phyloP scores from a whole-genome alignment of 2,113 vertebrate species.

The Thamnophis sirtalis region DNA sequence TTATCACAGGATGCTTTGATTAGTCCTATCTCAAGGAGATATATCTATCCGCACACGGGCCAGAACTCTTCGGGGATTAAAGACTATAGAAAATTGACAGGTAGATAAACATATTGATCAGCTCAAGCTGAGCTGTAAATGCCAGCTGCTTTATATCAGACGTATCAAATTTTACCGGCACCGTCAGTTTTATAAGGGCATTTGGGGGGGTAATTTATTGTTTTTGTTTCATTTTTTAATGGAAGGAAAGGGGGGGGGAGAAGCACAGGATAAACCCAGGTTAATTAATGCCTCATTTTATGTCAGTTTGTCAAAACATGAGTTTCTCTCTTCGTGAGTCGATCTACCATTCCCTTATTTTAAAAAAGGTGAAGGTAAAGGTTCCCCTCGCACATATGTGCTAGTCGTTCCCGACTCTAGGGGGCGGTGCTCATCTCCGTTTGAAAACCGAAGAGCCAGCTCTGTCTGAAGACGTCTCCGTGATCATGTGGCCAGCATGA shows the following conservation, averaged over 20 bases:
- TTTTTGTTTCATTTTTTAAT: constrained; percentile 23
- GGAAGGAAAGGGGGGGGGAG: constrained; percentile 13
- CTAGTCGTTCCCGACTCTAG: too few relatives aligned
- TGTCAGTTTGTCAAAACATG: constrained; percentile 36
- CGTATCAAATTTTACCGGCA: constrained; percentile 49
- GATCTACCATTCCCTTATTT: constrained; percentile 40
- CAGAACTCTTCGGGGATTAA: constrained; percentile 61
- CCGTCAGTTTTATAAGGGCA: constrained; percentile 21
- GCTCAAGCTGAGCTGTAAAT: constrained; percentile 60
- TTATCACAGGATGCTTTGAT: constrained; percentile 75
- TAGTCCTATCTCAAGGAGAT: constrained; percentile 62
- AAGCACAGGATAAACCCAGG: constrained; percentile 31
- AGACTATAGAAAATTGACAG: constrained; percentile 72
- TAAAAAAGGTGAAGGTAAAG: neutral
- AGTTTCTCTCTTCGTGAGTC: constrained; percentile 23
- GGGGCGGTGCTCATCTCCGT: too few relatives aligned
- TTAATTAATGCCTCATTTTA: constrained; percentile 31
- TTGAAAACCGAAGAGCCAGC: too few relatives aligned
- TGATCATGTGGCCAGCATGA: too few relatives aligned
- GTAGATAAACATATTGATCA: constrained; percentile 77
- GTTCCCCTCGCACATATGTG: too few relatives aligned
- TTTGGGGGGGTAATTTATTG: neutral
- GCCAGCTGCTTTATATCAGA: constrained; percentile 55
- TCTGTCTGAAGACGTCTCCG: too few relatives aligned
- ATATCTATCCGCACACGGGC: constrained; percentile 26